Evolutionary conservation across 2,888 invertebrate genomes (phyloP), one percentile per base, ranked within the genome.

Genomic region (Brachynemurus nebulosus): DNA sequence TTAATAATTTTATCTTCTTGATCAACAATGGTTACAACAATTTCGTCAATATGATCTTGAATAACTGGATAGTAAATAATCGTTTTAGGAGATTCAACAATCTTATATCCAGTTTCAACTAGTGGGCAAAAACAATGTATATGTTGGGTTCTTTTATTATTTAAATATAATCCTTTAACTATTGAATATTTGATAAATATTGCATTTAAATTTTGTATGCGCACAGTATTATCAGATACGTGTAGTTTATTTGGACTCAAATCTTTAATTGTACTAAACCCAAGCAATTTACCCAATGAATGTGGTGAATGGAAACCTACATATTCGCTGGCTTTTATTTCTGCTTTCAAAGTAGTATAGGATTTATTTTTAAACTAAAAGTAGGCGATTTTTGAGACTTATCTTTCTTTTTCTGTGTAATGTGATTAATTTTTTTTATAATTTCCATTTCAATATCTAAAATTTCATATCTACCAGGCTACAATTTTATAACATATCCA

Each of bases 21-120:
- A 44, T 44, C 44, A 14, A 21, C 21, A 20, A 39, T 38, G 14
- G 36, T 36, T 17, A 14, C 8, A n/a, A 17, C 14, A 19, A 44
- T 44, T 11, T 44, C 27, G 38, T 36, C 12, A 25, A 44, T 44
- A 9, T 16, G 9, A 16, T 25, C 18, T n/a, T 36, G 36, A 12
- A 37, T 44, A 11, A 44, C 36, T 9, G 44, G 44, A 23, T 37
- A 27, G 21, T 44, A 44, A 16, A 44, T 44, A 19, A 44, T 36
- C 18, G 36, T 44, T 12, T 14, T 16, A 19, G 44, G 44, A 19
- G 12, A 25, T 38, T 44, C 44, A 19, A 44, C 23, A 16, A 44
- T 37, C 17, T 38, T 36, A 20, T 25, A 44, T n/a, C 20, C 44
- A 11, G 23, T 25, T 17, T 30, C 30, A 12, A 12, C 30, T 30